These are phyloP conservation scores for Autographa pulchrina DNA, from an alignment of 2,888 invertebrate genomes.

Conservation along the genomic window DNA sequence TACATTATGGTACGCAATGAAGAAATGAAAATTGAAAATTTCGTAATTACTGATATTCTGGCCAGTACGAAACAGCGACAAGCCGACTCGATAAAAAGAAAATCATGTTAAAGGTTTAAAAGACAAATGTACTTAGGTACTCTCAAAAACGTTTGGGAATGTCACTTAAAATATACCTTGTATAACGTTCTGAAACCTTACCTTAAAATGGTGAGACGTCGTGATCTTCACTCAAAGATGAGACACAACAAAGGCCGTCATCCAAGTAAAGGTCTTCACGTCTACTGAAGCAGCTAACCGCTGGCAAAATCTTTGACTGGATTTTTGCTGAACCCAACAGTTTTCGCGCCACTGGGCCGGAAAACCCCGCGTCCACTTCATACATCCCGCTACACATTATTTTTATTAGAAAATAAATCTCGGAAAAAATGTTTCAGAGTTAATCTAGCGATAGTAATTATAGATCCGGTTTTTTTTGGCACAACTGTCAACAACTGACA, in stretches of 20 bases:
- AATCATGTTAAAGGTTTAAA: too few relatives aligned
- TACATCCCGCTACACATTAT: conserved; percentile 32
- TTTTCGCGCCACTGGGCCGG: conserved; percentile 61
- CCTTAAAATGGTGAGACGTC: not conserved
- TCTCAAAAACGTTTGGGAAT: too few relatives aligned
- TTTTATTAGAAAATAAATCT: conserved; percentile 14
- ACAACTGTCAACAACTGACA: not conserved
- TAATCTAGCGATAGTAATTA: conserved; percentile 8
- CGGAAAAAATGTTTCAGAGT: not conserved
- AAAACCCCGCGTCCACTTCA: conserved; percentile 54
- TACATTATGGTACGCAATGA: too few relatives aligned
- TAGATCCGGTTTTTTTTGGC: not conserved
- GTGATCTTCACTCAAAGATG: conserved; percentile 18
- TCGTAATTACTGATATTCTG: too few relatives aligned
- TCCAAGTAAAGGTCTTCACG: conserved; percentile 26
- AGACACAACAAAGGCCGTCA: conserved; percentile 23
- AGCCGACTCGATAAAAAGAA: too few relatives aligned
- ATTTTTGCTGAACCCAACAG: conserved; percentile 60
- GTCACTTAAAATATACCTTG: too few relatives aligned
- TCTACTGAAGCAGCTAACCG: conserved; percentile 47
- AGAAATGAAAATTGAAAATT: too few relatives aligned
- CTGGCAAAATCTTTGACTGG: conserved; percentile 68
- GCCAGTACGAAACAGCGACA: too few relatives aligned
- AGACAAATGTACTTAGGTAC: too few relatives aligned
- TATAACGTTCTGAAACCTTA: not conserved